A percentile compares a stretch with the other conserved stretches of the same genome.
phyloP scores from a whole-genome alignment of 2,113 vertebrate species.

The Serilophus lunatus region DNA sequence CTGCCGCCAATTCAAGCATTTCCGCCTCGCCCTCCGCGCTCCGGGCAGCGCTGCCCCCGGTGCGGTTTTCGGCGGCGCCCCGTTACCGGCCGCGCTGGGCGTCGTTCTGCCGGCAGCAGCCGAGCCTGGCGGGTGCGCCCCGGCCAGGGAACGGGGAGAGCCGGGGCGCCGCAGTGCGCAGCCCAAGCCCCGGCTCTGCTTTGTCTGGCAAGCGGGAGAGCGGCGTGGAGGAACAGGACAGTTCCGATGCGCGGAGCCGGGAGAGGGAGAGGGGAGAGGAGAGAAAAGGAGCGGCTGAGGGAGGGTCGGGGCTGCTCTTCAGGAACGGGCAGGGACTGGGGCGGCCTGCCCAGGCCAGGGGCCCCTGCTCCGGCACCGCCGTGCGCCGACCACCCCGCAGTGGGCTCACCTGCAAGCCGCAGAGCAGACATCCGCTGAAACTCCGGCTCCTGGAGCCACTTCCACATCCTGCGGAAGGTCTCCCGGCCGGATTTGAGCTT shows the following conservation, averaged over 20 bases:
- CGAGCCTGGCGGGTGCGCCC: background rate
- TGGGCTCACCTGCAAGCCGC: slow-evolving; percentile 95
- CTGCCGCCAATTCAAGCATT: background rate
- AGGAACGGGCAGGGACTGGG: background rate
- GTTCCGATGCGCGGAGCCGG: background rate
- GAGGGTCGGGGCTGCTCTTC: background rate
- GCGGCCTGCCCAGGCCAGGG: background rate
- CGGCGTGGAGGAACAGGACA: background rate
- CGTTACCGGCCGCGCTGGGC: background rate
- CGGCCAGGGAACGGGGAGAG: background rate
- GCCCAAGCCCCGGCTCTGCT: background rate
- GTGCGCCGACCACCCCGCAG: background rate
- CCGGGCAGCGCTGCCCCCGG: background rate
- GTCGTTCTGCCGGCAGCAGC: background rate
- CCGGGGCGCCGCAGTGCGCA: background rate
- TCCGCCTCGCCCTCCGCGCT: background rate
- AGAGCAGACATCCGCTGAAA: slow-evolving; percentile 99
- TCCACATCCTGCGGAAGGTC: slow-evolving; percentile 99
- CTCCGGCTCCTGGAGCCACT: slow-evolving; percentile 99
- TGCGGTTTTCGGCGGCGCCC: background rate
- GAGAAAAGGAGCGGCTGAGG: background rate
- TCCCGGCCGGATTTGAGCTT: slow-evolving; percentile 99
- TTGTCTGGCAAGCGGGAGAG: background rate
- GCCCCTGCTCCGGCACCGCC: background rate
- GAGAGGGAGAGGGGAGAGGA: background rate